Conservation (phyloP, 30 jellyfish, hydroid and myxozoan genomes). For the Hydractinia echinata region DNA sequence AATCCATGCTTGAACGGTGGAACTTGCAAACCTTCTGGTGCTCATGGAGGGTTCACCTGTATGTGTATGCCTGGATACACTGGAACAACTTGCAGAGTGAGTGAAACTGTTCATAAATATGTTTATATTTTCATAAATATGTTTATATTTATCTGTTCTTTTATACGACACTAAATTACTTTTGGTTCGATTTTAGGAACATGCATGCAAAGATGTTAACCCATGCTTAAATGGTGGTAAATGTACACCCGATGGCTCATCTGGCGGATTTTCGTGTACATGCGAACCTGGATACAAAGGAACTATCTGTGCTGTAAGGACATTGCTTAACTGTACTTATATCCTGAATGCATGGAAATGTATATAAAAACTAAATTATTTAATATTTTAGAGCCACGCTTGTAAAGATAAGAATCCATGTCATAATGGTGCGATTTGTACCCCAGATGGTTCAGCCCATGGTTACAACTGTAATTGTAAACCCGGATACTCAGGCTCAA, state of each 20-base stretch:
- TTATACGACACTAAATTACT: not conserved
- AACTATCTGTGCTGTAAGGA: constrained; percentile 37
- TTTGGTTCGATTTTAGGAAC: not conserved
- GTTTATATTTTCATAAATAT: not conserved
- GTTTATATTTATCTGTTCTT: not conserved
- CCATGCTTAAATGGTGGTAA: constrained; percentile 14
- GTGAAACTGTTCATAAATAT: not conserved
- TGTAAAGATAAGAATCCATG: constrained; percentile 5
- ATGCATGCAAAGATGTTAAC: constrained; percentile 4
- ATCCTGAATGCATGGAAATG: no score
- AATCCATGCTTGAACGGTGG: constrained; percentile 19
- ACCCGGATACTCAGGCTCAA: constrained; percentile 3
- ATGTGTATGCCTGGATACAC: constrained; percentile 67
- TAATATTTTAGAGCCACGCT: not conserved
- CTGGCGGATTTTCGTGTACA: constrained; percentile 36
- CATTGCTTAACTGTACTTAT: no score
- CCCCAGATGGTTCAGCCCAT: constrained; percentile 9
- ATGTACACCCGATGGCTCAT: constrained; percentile 11
- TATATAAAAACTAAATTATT: no score
- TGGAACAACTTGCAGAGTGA: constrained; percentile 48
- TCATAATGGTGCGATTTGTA: constrained; percentile 1
- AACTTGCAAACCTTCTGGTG: not conserved
- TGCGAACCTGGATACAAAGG: constrained; percentile 74
- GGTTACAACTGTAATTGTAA: constrained; percentile 7
- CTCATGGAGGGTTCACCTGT: constrained; percentile 30